A percentile compares a stretch with the other conserved stretches of the same genome.
Evolutionary conservation across 2,888 invertebrate species (phyloP).

Genomic region (Lamellibrachia satsuma): DNA sequence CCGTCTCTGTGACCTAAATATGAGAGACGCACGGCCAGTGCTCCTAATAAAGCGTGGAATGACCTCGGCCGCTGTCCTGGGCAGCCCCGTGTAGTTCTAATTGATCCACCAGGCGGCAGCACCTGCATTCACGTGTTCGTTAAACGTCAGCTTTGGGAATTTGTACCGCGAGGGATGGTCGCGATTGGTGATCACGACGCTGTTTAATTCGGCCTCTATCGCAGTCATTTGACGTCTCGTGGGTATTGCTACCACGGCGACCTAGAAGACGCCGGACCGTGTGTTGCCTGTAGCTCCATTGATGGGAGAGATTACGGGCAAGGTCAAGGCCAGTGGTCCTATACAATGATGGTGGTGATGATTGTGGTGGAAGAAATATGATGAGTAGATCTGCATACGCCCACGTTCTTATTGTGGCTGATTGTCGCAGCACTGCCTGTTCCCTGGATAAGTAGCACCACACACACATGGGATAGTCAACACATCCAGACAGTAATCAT

Average conservation of each 20-base stretch:
- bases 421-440: not conserved
- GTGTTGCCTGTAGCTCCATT: not conserved
- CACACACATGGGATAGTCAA: not conserved
- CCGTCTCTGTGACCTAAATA: not conserved
- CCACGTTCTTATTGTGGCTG: not conserved
- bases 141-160: conserved; percentile 4
- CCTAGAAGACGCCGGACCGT: not conserved
- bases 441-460: not conserved
- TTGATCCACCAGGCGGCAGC: not conserved
- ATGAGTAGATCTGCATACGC: conserved; percentile 13
- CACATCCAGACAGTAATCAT: not conserved
- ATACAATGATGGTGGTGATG: conserved; percentile 4
- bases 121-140: not conserved
- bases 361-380: not conserved
- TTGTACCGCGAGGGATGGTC: conserved; percentile 1
- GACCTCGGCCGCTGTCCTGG: conserved; percentile 17
- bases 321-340: not conserved
- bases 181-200: not conserved
- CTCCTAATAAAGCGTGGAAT: not conserved
- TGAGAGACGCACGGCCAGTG: conserved; percentile 11
- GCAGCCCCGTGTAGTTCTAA: not conserved
- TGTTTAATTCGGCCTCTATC: not conserved
- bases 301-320: not conserved
- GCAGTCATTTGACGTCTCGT: not conserved
- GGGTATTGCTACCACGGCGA: not conserved